Base-by-base conservation (phyloP, 1,140 invertebrate genomes). In the Ips typographus region DNA sequence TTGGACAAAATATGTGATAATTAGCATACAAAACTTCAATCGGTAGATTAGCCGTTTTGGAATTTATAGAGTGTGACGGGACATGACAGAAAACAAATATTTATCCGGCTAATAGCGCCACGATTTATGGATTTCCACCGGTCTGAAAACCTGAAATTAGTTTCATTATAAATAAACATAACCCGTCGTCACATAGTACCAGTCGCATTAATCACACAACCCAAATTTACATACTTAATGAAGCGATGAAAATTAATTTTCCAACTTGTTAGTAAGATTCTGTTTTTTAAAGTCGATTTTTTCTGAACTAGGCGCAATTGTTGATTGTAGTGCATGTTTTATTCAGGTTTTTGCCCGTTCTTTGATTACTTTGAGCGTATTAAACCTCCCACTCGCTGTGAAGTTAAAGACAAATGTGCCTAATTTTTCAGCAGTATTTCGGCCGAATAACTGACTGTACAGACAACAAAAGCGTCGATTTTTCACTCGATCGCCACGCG, bases 401-500 rank as follows among this genome's bases (percentile, higher is more conserved):
- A 60, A 60, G 39, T 41, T 6, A 63, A 40, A 63, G 61, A 63
- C 36, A 63, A 63, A 52, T 63, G 39, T 64, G 4, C 44, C 44
- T 51, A 8, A 51, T 68, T 59, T 53, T 60, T 60, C 22, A 68
- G 49, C 41, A 52, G 47, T 8, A 22, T 60, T 40, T n/a, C 40
- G 44, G 65, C 56, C 56, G 40, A 65, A 65, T 65, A 55, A 65
- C 63, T 65, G 40, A n/a, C 68, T 52, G 65, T 70, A 64, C 68
- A 55, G 71, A 69, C 61, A 72, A 72, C 71, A 72, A 72, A 69
- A 71, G 70, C 61, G 71, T 60, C 72, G 68, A 73, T 73, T 73
- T 72, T 73, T 72, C 65, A 73, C 49, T 69, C 68, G 72, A 74
- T 75, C 71, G 73, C 70, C 70, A 71, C 72, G 74, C 65, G 74